Evolutionary conservation across 1,140 invertebrate genomes (phyloP).

Genomic region (Drosophila sulfurigaster): DNA sequence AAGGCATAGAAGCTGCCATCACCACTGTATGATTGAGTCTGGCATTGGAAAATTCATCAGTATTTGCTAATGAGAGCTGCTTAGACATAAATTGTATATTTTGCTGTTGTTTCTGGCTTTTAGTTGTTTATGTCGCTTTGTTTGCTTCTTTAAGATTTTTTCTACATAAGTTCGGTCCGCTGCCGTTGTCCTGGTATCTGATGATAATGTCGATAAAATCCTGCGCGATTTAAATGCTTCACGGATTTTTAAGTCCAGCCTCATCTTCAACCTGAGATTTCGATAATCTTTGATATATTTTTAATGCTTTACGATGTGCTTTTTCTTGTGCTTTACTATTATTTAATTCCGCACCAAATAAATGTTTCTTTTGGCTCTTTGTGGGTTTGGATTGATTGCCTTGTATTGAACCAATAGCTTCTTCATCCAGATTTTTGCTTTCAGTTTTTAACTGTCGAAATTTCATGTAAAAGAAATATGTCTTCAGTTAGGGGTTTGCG

Average conservation of each 20-base stretch:
- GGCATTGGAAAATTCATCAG: background rate
- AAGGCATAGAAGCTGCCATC: too few species aligned
- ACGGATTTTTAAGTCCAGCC: slow-evolving; percentile 41
- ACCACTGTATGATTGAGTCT: background rate
- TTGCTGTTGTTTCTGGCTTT: slow-evolving; percentile 39
- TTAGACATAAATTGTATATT: background rate
- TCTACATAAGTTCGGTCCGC: slow-evolving; percentile 53
- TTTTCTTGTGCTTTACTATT: slow-evolving; percentile 59
- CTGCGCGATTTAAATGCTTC: slow-evolving; percentile 46
- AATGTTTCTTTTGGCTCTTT: slow-evolving; percentile 53
- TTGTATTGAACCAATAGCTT: background rate
- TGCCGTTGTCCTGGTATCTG: slow-evolving; percentile 5
- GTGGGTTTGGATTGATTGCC: background rate
- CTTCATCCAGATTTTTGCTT: background rate
- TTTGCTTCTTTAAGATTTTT: slow-evolving; percentile 70
- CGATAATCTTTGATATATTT: slow-evolving; percentile 65
- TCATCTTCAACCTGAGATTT: slow-evolving; percentile 36
- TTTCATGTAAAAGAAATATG: background rate
- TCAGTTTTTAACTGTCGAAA: background rate
- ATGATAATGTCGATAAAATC: slow-evolving; percentile 31
- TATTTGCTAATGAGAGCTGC: too few species aligned
- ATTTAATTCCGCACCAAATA: background rate
- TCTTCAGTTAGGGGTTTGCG: background rate
- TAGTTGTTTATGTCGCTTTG: slow-evolving; percentile 65
- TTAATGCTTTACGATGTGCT: slow-evolving; percentile 62